Evolutionary conservation across 1,140 invertebrate species (phyloP).

Genomic region (Drosophila obscura): DNA sequence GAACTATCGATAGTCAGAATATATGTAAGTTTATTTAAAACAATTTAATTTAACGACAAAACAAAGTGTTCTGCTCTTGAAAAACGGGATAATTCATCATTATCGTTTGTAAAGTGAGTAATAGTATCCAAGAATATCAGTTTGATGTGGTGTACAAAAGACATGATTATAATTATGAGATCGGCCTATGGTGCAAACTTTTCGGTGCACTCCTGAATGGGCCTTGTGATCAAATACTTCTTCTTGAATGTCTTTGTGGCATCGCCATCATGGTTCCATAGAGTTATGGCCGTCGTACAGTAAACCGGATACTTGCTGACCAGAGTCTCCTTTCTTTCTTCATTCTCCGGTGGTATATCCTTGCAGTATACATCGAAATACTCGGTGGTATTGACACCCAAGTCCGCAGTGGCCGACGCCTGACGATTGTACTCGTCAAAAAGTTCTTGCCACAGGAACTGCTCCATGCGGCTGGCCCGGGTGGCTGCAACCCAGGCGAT

Average conservation of each 20-base stretch:
- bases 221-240: constrained; percentile 65
- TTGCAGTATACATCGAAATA: constrained; percentile 77
- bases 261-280: constrained; percentile 74
- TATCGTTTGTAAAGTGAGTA: no score
- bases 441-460: constrained; percentile 75
- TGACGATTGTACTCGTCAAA: constrained; percentile 74
- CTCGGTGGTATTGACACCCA: constrained; percentile 52
- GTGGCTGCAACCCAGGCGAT: constrained; percentile 46
- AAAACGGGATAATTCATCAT: no score
- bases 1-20: no score
- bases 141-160: no score
- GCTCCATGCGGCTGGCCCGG: constrained; percentile 56
- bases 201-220: constrained; percentile 65
- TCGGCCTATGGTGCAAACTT: constrained; percentile 58
- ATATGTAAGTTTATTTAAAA: no score
- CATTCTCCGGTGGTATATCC: constrained; percentile 60
- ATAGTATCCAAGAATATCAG: no score
- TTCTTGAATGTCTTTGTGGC: constrained; percentile 65
- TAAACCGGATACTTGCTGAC: constrained; percentile 73
- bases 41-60: no score
- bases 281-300: constrained; percentile 68
- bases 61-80: no score
- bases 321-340: constrained; percentile 54
- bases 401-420: background rate
- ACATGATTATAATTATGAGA: no score